These are phyloP conservation scores for Enteromius mattozi DNA, from an alignment of 2,797 vertebrate species.

Conservation along the genomic window DNA sequence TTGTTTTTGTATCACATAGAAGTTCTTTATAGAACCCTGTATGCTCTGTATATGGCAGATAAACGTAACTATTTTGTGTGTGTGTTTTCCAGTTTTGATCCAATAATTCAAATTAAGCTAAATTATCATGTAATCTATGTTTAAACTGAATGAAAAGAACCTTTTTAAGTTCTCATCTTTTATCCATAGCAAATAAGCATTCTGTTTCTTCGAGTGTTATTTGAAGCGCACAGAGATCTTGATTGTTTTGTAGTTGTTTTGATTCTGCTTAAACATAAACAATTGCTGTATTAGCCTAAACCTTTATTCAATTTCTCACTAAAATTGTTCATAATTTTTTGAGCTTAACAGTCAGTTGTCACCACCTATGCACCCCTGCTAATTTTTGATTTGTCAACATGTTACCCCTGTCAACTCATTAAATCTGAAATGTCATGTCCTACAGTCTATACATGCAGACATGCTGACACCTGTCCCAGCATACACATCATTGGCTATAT, in stretches of 20 bases:
- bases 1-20: not conserved
- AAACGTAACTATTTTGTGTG: not conserved
- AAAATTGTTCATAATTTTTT: not conserved
- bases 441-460: slow-evolving; percentile 14
- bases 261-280: not conserved
- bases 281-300: not conserved
- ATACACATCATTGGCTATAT: slow-evolving; percentile 20
- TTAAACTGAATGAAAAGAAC: not conserved
- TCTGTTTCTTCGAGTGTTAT: not conserved
- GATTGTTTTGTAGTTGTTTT: not conserved
- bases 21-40: not conserved
- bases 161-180: not conserved
- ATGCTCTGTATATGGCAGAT: too few species aligned
- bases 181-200: not conserved
- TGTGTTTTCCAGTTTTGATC: not conserved
- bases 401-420: slow-evolving; percentile 27
- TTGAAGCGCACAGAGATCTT: not conserved
- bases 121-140: not conserved
- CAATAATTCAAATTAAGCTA: not conserved
- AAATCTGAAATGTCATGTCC: slow-evolving; percentile 43
- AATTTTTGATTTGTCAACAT: not conserved
- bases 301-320: not conserved
- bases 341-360: not conserved
- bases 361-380: not conserved
- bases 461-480: slow-evolving; percentile 38